Conservation (phyloP, 1,140 invertebrate species). For the Hyphantria cunea region DNA sequence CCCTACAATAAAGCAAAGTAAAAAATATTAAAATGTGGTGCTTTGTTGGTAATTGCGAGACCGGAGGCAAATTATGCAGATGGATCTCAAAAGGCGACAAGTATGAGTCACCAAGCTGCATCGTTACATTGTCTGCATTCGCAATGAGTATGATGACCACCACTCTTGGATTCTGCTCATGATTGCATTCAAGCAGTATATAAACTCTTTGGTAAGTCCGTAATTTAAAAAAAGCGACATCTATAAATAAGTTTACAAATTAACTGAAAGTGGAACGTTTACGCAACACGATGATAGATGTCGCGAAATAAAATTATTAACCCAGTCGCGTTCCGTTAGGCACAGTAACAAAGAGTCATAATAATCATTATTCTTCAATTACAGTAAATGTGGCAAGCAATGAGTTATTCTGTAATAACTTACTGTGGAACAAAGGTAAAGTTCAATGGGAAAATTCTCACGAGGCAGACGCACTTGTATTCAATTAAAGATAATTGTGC, state of each 20-base stretch:
- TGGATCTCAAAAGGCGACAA: too few species aligned
- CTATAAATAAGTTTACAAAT: not conserved
- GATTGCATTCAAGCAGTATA: too few species aligned
- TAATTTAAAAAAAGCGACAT: too few species aligned
- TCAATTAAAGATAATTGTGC: constrained; percentile 34
- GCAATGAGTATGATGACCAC: too few species aligned
- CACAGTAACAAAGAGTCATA: constrained; percentile 35
- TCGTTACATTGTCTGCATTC: too few species aligned
- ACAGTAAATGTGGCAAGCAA: constrained; percentile 36
- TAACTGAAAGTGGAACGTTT: not conserved
- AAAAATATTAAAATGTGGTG: not conserved
- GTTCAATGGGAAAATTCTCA: constrained; percentile 57
- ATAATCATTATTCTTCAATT: constrained; percentile 49
- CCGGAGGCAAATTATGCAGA: too few species aligned
- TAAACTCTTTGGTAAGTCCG: too few species aligned
- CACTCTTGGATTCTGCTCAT: too few species aligned
- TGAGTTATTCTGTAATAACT: constrained; percentile 20
- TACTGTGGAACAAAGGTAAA: constrained; percentile 14
- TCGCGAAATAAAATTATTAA: constrained; percentile 34
- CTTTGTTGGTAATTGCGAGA: too few species aligned
- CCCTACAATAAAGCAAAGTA: not conserved
- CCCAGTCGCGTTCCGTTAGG: constrained; percentile 36
- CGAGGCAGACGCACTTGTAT: constrained; percentile 33
- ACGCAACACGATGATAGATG: not conserved
- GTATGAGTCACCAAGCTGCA: too few species aligned